Base-by-base conservation (phyloP, 1,140 invertebrate species). In the Trissolcus basalis region DNA sequence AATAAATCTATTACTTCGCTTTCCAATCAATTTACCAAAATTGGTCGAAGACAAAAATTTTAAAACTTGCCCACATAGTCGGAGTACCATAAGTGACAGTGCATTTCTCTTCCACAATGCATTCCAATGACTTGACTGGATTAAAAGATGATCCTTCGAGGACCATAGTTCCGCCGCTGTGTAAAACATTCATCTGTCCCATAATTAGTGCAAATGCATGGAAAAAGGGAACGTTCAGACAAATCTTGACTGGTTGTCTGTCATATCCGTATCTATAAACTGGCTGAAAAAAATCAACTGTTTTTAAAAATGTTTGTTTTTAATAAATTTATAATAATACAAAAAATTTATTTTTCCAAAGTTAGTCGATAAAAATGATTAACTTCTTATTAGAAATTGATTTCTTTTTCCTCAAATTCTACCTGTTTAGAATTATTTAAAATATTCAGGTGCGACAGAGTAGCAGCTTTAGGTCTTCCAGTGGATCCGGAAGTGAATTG, bases 401-500 rank as follows among this genome's bases (percentile, higher is more conserved):
- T n/a, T n/a, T n/a, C n/a, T n/a, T n/a, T n/a, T n/a, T n/a, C n/a
- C n/a, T n/a, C n/a, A n/a, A 44, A 13, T 14, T 45, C 59, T 69
- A 87, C 87, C 80, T 84, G 81, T 71, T 92, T 92, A 4, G 92
- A 91, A 86, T 99, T 98, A 82, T 99, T 99, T 0, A 98, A 89
- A 6, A 97, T 88, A 60, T 93, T 94, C 65, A 93, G 90, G 83
- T 99, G 96, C 0, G 93, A 93, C 3, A 98, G 82, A 0, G 94
- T 89, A 0, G 94, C 93, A 9, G 95, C 97, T 88, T 99, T 99
- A 0, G 97, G 95, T 33, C 90, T 89, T 0, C 97, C 96, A 47
- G 94, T 96, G 4, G 95, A 96, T 69, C 95, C 94, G 0, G 96
- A 97, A 0, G 96, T 97, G 75, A 97, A 97, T 81, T 96, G 95